phyloP scores from a whole-genome alignment of 1,140 invertebrate genomes.

The Drosophila ogumai region DNA sequence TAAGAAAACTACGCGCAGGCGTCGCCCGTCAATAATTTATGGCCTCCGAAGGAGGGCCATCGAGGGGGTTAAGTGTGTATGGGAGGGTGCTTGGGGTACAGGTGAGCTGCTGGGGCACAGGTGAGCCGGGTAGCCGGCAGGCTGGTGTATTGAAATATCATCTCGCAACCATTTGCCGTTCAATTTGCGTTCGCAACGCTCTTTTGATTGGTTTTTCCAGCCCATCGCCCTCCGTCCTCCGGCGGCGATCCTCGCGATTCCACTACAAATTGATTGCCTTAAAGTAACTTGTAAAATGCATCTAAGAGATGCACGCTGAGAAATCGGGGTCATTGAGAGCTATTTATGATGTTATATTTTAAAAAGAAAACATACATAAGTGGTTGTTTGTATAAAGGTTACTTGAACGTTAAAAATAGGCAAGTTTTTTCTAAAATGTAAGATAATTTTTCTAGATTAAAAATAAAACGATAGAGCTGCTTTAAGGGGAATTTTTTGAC shows the following conservation, averaged over 20 bases:
- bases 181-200: conserved; percentile 83
- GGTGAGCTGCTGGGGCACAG: conserved; percentile 7
- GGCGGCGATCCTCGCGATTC: conserved; percentile 15
- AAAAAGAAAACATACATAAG: no score
- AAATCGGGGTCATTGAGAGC: neutral
- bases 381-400: no score
- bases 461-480: no score
- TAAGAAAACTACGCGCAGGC: conserved; percentile 81
- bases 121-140: conserved; percentile 18
- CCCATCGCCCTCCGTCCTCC: conserved; percentile 18
- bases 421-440: no score
- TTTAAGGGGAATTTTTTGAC: no score
- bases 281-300: conserved; percentile 82
- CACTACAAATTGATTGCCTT: conserved; percentile 81
- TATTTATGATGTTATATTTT: no score
- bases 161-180: conserved; percentile 80
- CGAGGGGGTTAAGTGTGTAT: conserved; percentile 5
- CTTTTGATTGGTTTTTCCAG: conserved; percentile 81
- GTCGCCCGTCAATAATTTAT: conserved; percentile 79
- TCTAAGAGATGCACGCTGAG: conserved; percentile 51
- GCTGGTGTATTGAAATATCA: conserved; percentile 78
- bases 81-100: neutral
- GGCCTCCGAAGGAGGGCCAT: conserved; percentile 23
- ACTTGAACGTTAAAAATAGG: no score
- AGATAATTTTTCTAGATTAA: no score